A percentile compares a stretch with the other conserved stretches of the same genome.
Evolutionary conservation across 2,797 vertebrate genomes (phyloP).

Genomic region (Notoglanidium macrostoma): DNA sequence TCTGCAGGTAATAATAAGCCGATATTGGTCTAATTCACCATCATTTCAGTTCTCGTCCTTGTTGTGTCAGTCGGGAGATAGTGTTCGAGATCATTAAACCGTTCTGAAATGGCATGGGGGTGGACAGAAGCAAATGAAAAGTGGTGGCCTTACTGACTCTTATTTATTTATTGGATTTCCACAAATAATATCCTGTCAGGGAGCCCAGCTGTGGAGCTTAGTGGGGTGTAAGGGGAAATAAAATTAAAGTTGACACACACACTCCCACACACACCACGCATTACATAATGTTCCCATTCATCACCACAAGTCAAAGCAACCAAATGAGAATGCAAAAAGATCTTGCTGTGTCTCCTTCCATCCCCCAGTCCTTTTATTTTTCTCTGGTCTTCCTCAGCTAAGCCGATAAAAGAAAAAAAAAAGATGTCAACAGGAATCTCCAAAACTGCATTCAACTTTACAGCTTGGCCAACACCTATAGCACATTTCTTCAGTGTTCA

Average conservation of each 20-base stretch:
- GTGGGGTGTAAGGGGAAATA: slow-evolving; percentile 53
- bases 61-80: neutral
- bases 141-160: slow-evolving; percentile 47
- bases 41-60: slow-evolving; percentile 19
- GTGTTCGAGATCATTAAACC: slow-evolving; percentile 25
- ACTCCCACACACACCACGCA: slow-evolving; percentile 38
- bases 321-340: neutral
- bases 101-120: neutral
- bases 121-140: slow-evolving; percentile 37
- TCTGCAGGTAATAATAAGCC: slow-evolving; percentile 2
- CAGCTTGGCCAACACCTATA: neutral
- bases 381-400: neutral
- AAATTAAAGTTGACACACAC: slow-evolving; percentile 66
- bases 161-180: slow-evolving; percentile 64
- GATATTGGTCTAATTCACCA: slow-evolving; percentile 19
- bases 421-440: neutral
- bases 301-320: slow-evolving; percentile 35
- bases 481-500: slow-evolving; percentile 7
- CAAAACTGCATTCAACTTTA: slow-evolving; percentile 26
- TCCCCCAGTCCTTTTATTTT: neutral
- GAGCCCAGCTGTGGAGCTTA: slow-evolving; percentile 40
- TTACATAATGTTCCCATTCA: slow-evolving; percentile 40
- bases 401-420: neutral
- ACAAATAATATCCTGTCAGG: slow-evolving; percentile 53
- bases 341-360: slow-evolving; percentile 1